phyloP scores from a whole-genome alignment of 2,113 vertebrate genomes.

The Enhydra lutris region DNA sequence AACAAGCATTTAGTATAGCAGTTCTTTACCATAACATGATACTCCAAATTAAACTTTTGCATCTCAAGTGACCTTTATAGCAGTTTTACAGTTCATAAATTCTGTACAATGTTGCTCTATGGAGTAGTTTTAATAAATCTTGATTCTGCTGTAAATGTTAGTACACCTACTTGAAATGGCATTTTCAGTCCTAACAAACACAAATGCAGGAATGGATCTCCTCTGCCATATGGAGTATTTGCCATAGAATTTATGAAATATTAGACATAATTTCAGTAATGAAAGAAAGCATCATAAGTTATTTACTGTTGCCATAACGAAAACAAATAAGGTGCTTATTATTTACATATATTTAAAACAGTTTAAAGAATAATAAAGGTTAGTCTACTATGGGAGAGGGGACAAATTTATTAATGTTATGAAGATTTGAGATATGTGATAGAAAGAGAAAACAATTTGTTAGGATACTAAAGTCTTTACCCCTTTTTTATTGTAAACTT shows the following conservation, averaged over 20 bases:
- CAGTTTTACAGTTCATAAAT: conserved; percentile 85
- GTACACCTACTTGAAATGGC: conserved; percentile 69
- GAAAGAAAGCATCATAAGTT: background rate
- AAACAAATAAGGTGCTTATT: conserved; percentile 10
- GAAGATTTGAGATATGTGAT: background rate
- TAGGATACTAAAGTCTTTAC: background rate
- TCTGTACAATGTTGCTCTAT: conserved; percentile 78
- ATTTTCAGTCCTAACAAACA: conserved; percentile 75
- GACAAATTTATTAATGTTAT: background rate
- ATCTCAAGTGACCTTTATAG: conserved; percentile 84
- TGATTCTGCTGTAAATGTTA: conserved; percentile 80
- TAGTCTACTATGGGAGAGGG: background rate
- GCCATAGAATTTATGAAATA: conserved; percentile 53
- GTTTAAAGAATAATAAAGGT: background rate
- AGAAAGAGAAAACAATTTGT: background rate
- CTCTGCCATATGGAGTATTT: conserved; percentile 44
- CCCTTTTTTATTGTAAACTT: background rate
- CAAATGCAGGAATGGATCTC: conserved; percentile 32
- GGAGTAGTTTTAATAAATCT: conserved; percentile 83
- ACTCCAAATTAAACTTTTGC: conserved; percentile 85
- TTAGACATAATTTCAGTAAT: conserved; percentile 17
- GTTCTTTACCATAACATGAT: conserved; percentile 79
- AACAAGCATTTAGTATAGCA: conserved; percentile 77
- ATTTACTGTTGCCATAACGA: background rate
- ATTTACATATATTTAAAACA: background rate